Evolutionary conservation across 2,113 vertebrate genomes (phyloP).

Genomic region (Melanerpes formicivorus): DNA sequence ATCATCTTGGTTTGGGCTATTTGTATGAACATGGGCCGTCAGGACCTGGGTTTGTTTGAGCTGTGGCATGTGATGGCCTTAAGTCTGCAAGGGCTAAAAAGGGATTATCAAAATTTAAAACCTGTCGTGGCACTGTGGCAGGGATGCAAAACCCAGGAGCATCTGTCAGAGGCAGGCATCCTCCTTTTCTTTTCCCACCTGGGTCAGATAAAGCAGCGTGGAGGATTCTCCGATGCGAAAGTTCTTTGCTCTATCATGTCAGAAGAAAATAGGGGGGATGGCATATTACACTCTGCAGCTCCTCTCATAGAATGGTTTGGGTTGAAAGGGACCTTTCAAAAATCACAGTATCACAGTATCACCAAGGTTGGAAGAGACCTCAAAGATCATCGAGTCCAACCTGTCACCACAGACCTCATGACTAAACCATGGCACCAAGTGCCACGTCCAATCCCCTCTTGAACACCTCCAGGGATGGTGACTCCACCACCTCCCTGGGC

Average conservation of each 20-base stretch:
- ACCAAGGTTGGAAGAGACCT: too few species aligned
- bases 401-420: too few species aligned
- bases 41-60: conserved; percentile 58
- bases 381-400: too few species aligned
- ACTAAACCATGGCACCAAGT: too few species aligned
- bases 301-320: neutral
- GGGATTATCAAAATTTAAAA: conserved; percentile 70
- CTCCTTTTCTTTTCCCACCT: neutral
- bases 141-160: conserved; percentile 1
- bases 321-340: too few species aligned
- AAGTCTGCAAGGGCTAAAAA: conserved; percentile 49
- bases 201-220: neutral
- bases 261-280: neutral
- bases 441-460: too few species aligned
- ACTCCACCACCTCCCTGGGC: too few species aligned
- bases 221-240: neutral
- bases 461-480: too few species aligned
- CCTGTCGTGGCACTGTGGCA: neutral
- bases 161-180: neutral
- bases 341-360: too few species aligned
- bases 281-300: neutral
- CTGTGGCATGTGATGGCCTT: conserved; percentile 36
- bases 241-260: neutral
- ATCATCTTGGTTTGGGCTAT: conserved; percentile 75
- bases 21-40: conserved; percentile 72